Evolutionary conservation across 2,888 invertebrate genomes (phyloP), one percentile per base, ranked within the genome.

Genomic region (Rhyacophila evoluta): DNA sequence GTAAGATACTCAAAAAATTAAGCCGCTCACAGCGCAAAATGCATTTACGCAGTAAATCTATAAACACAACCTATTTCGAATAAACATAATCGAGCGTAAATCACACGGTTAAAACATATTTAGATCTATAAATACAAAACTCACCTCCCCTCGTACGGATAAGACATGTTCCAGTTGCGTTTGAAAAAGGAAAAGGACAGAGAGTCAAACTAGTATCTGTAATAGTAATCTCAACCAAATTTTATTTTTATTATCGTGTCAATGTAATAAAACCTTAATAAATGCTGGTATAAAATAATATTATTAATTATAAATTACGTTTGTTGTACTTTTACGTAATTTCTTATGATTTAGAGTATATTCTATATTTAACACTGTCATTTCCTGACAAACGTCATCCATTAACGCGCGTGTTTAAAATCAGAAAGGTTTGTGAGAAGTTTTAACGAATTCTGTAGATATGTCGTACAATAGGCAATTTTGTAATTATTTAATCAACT

Each of bases 81-180:
- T 55, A 12, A 19, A 1, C 1, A 55, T 19, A 55, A 25, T 84
- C 83, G 84, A 84, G 83, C 83, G 82, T 72, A 55, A 5, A 72
- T 39, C 8, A 39, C 39, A 72, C 3, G 8, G 28, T 72, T 37
- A 72, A 55, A 55, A 19, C 55, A 55, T 25, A 55, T 55, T 55
- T 55, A 25, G 55, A 25, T 55, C 55, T 55, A 55, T 55, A 55
- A 55, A 55, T 55, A 55, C 55, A 55, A 69, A 87, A 92, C 93
- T 94, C 93, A 94, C 95, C 94, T 93, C 92, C 93, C 92, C 90
- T 95, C 94, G 88, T 92, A 90, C 88, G 92, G 91, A 92, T 92
- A 93, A 90, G 95, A 95, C 95, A 95, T 95, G 93, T 93, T 94
- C 92, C 91, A 92, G 92, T 93, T 92, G 91, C 92, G 91, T 92